phyloP scores from a whole-genome alignment of 2,113 vertebrate species.

The Microtus pennsylvanicus region DNA sequence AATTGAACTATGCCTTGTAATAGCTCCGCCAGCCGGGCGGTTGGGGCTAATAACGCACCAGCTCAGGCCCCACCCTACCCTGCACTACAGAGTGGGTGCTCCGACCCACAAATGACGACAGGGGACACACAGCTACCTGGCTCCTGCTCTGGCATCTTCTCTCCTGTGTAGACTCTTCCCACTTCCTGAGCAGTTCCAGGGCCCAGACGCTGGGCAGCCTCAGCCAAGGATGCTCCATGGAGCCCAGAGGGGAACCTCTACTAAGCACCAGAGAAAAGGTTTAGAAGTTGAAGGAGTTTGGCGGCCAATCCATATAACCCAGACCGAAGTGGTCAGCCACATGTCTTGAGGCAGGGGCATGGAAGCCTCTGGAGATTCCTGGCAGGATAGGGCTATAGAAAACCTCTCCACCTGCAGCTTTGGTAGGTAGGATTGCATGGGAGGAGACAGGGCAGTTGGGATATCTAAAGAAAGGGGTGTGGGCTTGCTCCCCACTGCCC shows the following conservation, averaged over 20 bases:
- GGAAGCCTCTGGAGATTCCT: conserved; percentile 61
- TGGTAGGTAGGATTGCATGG: not conserved
- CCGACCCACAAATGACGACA: fast-evolving
- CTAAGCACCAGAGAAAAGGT: conserved; percentile 74
- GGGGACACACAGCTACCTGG: not conserved
- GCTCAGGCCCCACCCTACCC: not conserved
- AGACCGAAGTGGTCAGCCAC: conserved; percentile 79
- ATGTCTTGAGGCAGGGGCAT: conserved; percentile 67
- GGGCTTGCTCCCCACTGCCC: not conserved
- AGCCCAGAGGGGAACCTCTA: conserved; percentile 38
- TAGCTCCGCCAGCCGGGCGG: conserved; percentile 2
- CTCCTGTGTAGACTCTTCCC: not conserved
- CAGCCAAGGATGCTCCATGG: not conserved
- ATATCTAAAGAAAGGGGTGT: not conserved
- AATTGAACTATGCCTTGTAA: conserved; percentile 73
- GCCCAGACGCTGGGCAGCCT: not conserved
- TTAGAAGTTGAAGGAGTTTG: conserved; percentile 73
- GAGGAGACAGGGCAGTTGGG: fast-evolving
- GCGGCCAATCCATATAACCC: conserved; percentile 72
- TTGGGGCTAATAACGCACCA: conserved; percentile 21
- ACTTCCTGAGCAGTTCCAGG: not conserved
- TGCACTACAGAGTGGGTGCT: not conserved
- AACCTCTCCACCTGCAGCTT: conserved; percentile 22
- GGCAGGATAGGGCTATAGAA: not conserved
- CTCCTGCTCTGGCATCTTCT: not conserved